Evolutionary conservation across 35 echinoderm and acorn worm genomes (phyloP).

Genomic region (Anneissia japonica): DNA sequence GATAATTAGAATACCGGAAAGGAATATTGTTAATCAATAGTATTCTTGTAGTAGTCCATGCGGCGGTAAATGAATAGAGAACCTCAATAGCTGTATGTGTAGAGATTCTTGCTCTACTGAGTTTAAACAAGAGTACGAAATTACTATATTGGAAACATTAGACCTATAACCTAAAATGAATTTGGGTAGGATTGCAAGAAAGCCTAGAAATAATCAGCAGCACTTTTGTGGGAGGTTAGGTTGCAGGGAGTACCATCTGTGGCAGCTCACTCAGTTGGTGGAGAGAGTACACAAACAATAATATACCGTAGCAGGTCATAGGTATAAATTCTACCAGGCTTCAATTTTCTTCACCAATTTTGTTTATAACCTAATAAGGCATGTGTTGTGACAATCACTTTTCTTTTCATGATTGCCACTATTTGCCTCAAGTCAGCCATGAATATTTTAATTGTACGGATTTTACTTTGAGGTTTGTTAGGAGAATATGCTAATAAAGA

Average conservation of each 20-base stretch:
- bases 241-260: neutral
- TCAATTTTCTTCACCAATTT: neutral
- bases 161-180: neutral
- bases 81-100: neutral
- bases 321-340: neutral
- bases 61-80: neutral
- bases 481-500: no score
- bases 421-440: no score
- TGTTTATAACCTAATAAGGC: neutral
- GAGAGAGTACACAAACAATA: neutral
- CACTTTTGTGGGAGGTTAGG: neutral
- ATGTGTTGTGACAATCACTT: neutral
- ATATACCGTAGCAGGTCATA: neutral
- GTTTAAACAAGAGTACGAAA: neutral
- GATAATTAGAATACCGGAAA: neutral
- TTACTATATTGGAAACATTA: neutral
- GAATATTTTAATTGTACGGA: no score
- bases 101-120: neutral
- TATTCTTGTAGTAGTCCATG: neutral
- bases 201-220: neutral
- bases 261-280: neutral
- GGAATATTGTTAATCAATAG: neutral
- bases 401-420: neutral
- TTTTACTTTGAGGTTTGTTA: no score
- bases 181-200: neutral